Base-by-base conservation (phyloP, 1,140 invertebrate genomes). In the Metopolophium dirhodum region DNA sequence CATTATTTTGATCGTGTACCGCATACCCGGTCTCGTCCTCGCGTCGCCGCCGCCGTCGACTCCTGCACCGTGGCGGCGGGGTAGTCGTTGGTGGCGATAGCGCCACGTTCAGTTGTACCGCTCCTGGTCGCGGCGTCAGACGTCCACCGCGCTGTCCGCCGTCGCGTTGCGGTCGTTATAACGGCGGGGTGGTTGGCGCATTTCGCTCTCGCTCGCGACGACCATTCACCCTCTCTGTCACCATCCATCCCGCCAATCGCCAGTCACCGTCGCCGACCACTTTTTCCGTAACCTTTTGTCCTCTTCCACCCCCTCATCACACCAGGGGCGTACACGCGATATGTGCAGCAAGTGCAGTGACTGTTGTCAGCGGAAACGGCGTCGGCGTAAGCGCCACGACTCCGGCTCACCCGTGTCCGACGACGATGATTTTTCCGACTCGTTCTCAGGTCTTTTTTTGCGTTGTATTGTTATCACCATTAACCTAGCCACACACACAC, bases 331-430 rank as follows among this genome's bases (percentile, higher is more conserved):
- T 14, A 9, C 7, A n/a, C 47, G 37, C 86, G 95, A 94, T 94
- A 96, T 96, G 95, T 96, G 95, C 94, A 95, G 95, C 94, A 95
- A 95, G 94, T 95, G 95, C 95, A 95, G 95, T 94, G 95, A 95
- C 94, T 95, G 95, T 94, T 95, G 95, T 94, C 95, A 95, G 94
- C 95, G 95, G 86, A 95, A 95, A 93, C 95, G 95, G 93, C 95
- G 95, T 30, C 49, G 82, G 1, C 68, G 91, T 54, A 93, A 86
- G 49, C 91, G 91, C 23, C 77, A 51, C 51, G 14, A 86, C 41
- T 51, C 91, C 11, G 47, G 9, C 30, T 90, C 57, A 26, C 35
- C 54, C 54, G 54, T 86, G n/a, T 93, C 91, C 94, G 95, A 95
- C 88, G 95, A 95, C 93, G 95, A 95, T 41, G 45, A 88, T 47